Base-by-base conservation (phyloP, 2,113 vertebrate genomes). In the Prietella phreatophila region DNA sequence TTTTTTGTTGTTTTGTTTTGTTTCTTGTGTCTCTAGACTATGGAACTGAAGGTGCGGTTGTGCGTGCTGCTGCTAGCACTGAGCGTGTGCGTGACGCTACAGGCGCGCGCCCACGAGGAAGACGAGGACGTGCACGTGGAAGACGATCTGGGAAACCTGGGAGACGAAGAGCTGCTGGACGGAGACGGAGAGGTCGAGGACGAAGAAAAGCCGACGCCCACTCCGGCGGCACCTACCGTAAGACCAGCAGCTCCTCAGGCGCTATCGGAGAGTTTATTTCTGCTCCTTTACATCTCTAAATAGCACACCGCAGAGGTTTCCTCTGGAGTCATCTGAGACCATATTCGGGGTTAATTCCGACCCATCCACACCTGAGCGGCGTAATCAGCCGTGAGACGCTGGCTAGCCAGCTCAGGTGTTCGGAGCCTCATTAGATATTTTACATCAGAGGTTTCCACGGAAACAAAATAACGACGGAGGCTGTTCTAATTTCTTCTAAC, bases 1-100 rank as follows among this genome's bases (percentile, higher is more conserved):
- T 42, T 42, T 4, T n/a, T n/a, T 6, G 0, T 42, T 42, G 1
- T 39, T 39, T 0, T 39, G 36, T 42, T 42, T 47, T 47, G 5
- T 47, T 47, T 47, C 0, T 7, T 47, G 42, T 85, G 9, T 50
- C 85, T 71, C 56, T 93, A 99, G 98, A 96, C 89, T 84, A 99
- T 99, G 98, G 95, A 96, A 93, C 93, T 95, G 84, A 97, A 96
- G 91, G 93, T 96, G 92, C 93, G 95, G 22, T 92, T 97, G 80
- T 97, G 88, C 50, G 67, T 97, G 91, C 92, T 92, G 87, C 93
- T 98, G 69, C 91, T 99, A 25, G 94, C 94, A 5, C 91, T 94
- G 6, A 96, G 96, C 67, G 91, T 93, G 82, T 92, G 93, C 81
- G 69, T 93, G 82, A 39, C 92, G 53, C 85, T 93, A 58, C 92